Conservation (phyloP, 1,140 invertebrate genomes). For the Ceratina calcarata region DNA sequence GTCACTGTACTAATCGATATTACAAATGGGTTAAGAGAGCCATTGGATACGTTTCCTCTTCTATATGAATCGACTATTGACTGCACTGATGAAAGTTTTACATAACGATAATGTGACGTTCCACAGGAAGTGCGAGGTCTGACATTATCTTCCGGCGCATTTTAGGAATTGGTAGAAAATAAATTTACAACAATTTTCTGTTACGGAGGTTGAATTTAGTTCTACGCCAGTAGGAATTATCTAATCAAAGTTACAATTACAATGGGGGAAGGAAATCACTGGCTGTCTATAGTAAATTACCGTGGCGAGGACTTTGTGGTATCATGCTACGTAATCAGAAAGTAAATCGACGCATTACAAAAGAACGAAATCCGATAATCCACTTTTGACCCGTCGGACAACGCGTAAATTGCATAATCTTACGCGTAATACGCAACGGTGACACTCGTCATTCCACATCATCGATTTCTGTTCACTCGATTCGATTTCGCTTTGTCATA, state of each 20-base stretch:
- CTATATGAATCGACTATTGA: no score
- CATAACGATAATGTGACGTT: background rate
- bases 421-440: background rate
- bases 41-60: no score
- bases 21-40: no score
- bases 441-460: no score
- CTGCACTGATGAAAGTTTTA: constrained; percentile 1
- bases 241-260: background rate
- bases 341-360: constrained; percentile 2
- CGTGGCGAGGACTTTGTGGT: background rate
- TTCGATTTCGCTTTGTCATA: no score
- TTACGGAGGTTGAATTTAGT: background rate
- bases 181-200: background rate
- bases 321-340: constrained; percentile 28
- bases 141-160: background rate
- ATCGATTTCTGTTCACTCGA: no score
- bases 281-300: constrained; percentile 29
- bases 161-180: background rate
- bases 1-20: no score
- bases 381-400: background rate
- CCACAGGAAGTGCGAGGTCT: background rate
- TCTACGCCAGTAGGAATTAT: background rate
- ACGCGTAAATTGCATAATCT: background rate
- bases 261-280: background rate
- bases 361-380: constrained; percentile 7